Evolutionary conservation across 2,113 vertebrate genomes (phyloP), one percentile per base, ranked within the genome.

Genomic region (Pipra filicauda): DNA sequence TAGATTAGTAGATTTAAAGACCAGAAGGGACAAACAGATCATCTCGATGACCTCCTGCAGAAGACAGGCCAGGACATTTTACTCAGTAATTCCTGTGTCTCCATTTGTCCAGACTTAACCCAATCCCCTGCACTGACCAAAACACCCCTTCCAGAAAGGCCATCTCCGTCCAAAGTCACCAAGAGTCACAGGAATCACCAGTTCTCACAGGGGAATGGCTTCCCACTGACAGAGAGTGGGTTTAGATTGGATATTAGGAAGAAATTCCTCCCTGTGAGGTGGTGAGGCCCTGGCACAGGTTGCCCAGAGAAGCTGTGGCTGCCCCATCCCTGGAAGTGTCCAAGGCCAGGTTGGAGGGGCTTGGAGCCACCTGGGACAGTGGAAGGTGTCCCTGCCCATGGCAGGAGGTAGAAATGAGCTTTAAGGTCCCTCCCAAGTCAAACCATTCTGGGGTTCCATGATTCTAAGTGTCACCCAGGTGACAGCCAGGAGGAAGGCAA

Each of bases 1-100:
- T 72, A 90, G 94, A 96, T 96, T 92, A 96, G 93, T 75, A 85
- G 92, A 94, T 95, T 95, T 81, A 91, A 96, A 96, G 96, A 96
- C 96, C 95, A 97, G 88, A 18, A 95, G 73, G 85, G 93, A 96
- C 85, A 88, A 93, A 93, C 12, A 62, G 96, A 95, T 96, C 96
- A 94, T 78, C 79, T 43, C 21, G n/a, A 72, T 94, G 96, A 96
- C 95, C 96, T 95, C 82, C 79, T 72, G 91, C 10, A 96, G 66
- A 93, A 94, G 79, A 82, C 83, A 91, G 93, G 79, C 93, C 95
- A 65, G 88, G 94, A 74, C 57, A 78, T 91, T 92, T 75, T 41
- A 72, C 88, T 93, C 69, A 5, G 69, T 94, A 93, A 96, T 96
- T 94, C 86, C 73, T n/a, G 21, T 69, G 73, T 91, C 76, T 95